Evolutionary conservation across 2,888 invertebrate genomes (phyloP).

Genomic region (Drosophila sordidula): DNA sequence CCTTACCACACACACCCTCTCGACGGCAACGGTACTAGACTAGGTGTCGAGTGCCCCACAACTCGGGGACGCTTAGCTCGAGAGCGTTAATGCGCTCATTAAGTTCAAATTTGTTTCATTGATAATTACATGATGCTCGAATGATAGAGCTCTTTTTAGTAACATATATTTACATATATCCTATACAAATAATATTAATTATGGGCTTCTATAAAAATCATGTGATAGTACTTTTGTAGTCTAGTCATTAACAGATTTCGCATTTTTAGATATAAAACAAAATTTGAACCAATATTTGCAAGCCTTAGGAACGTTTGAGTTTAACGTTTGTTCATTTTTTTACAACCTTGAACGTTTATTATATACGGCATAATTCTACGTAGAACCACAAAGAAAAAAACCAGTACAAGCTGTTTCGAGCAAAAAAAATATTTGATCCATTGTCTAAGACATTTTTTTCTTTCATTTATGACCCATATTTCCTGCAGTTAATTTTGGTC

Average conservation of each 20-base stretch:
- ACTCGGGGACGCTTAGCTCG: slow-evolving; percentile 21
- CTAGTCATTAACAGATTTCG: background rate
- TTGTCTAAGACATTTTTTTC: slow-evolving; percentile 59
- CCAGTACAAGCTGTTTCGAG: slow-evolving; percentile 30
- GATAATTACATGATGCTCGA: slow-evolving; percentile 62
- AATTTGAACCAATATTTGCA: too few species aligned
- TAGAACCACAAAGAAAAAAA: slow-evolving; percentile 12
- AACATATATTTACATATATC: background rate
- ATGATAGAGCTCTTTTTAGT: background rate
- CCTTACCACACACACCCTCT: background rate
- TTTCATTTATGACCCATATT: slow-evolving; percentile 75
- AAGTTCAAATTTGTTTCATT: slow-evolving; percentile 75
- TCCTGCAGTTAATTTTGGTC: slow-evolving; percentile 50
- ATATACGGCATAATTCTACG: slow-evolving; percentile 17
- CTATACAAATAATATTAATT: too few species aligned
- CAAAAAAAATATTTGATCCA: slow-evolving; percentile 17
- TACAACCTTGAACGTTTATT: slow-evolving; percentile 14
- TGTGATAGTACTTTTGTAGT: background rate
- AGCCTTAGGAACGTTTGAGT: too few species aligned
- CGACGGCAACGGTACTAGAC: slow-evolving; percentile 6
- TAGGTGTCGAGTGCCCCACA: slow-evolving; percentile 44
- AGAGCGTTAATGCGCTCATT: slow-evolving; percentile 74
- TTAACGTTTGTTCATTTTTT: background rate
- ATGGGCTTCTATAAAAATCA: background rate
- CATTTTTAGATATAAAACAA: too few species aligned